phyloP scores from a whole-genome alignment of 2,888 invertebrate genomes.

The Drosophila fungiperda region DNA sequence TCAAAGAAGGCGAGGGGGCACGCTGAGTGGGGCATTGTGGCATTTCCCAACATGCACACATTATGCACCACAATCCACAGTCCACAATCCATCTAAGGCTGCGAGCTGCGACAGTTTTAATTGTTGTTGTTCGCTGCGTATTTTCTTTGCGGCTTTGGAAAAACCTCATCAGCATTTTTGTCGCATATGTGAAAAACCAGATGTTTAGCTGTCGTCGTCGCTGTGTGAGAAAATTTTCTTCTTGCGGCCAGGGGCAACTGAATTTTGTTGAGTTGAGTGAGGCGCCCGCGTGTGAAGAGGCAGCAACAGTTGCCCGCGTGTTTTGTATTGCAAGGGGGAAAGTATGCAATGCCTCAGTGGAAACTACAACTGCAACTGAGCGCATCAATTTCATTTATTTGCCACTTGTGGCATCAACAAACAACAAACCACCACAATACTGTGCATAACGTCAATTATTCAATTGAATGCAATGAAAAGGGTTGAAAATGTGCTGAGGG shows the following conservation, averaged over 20 bases:
- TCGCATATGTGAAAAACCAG: conserved; percentile 72
- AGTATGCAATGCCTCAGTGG: conserved; percentile 12
- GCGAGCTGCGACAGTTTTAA: conserved; percentile 71
- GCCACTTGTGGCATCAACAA: conserved; percentile 75
- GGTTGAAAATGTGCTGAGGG: not conserved
- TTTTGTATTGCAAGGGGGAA: conserved; percentile 34
- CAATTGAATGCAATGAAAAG: conserved; percentile 62
- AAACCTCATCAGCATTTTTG: conserved; percentile 61
- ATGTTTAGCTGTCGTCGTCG: conserved; percentile 43
- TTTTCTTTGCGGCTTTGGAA: conserved; percentile 59
- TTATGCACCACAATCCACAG: conserved; percentile 25
- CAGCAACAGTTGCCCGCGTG: conserved; percentile 43
- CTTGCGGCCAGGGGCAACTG: conserved; percentile 49
- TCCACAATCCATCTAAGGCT: conserved; percentile 64
- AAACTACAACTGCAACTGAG: conserved; percentile 26
- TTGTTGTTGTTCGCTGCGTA: conserved; percentile 54
- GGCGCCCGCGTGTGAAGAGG: conserved; percentile 60
- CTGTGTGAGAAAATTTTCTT: conserved; percentile 73
- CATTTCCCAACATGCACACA: conserved; percentile 34
- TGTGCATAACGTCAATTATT: conserved; percentile 71
- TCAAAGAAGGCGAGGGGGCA: conserved; percentile 5
- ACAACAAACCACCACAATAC: conserved; percentile 38
- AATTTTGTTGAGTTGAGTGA: conserved; percentile 40
- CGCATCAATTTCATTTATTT: conserved; percentile 80
- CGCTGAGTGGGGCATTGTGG: conserved; percentile 9